Evolutionary conservation across 2,113 vertebrate genomes (phyloP), one percentile per base, ranked within the genome.

Genomic region (Gallinago paraguaiae): DNA sequence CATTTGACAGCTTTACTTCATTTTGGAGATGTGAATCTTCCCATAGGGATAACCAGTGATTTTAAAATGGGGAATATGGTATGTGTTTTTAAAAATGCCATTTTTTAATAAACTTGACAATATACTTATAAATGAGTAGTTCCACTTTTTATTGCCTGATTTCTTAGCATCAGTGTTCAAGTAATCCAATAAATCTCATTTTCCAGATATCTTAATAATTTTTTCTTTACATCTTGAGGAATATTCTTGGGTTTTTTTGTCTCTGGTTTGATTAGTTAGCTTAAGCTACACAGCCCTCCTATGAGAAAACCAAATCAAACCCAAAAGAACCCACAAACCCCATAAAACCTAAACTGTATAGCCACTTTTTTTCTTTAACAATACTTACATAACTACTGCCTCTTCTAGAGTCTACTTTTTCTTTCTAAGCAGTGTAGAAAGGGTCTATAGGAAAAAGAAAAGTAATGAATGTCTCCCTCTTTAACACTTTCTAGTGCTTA

Each of bases 1-100:
- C 33, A 17, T 91, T 87, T 94, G 78, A 64, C 61, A 94, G 56
- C 61, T 96, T 92, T 86, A 78, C 53, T 84, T 91, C 28, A 19
- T 78, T 92, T 77, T 78, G 69, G 65, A 94, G 78, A 74, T 56
- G 4, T 78, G 39, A 79, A 5, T 56, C 74, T 91, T 91, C 48
- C 74, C 74, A 63, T 53, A n/a, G 50, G 41, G 31, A 67, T 90
- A 93, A 37, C 37, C 45, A 63, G 23, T 59, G 46, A 84, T 86
- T 86, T 91, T 37, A 54, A 89, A 80, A 90, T 72, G 7, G 24
- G 23, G 60, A 67, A 81, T 65, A 48, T 39, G 22, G 16, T 54
- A 28, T 23, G 19, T 84, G 69, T 61, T 75, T 91, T 82, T 88
- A 61, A 71, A 76, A 65, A 77, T 67, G 46, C 25, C 30, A 71